A percentile compares a stretch with the other conserved stretches of the same genome.
Evolutionary conservation across 2,888 invertebrate species (phyloP).

Genomic region (Drosophila villosipedis): DNA sequence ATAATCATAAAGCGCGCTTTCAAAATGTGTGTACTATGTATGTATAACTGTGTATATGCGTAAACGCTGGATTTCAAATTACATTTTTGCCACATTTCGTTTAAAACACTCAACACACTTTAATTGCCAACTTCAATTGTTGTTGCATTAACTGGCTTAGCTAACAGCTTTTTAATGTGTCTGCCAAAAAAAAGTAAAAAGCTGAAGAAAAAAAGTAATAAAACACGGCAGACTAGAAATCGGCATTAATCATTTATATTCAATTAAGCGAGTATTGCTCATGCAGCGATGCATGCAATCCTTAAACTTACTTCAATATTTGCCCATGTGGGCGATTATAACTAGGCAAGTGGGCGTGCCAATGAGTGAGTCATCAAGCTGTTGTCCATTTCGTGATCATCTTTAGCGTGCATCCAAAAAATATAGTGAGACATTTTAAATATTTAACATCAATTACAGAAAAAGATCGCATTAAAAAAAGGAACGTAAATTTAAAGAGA

Average conservation of each 20-base stretch:
- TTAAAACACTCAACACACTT: conserved; percentile 61
- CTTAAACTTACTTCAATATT: conserved; percentile 28
- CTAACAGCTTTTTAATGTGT: conserved; percentile 53
- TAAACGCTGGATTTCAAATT: conserved; percentile 52
- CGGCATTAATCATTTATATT: conserved; percentile 59
- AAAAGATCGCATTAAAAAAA: neutral
- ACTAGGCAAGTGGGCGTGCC: conserved; percentile 2
- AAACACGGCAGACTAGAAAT: conserved; percentile 46
- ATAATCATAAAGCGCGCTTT: conserved; percentile 73
- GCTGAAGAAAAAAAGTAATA: conserved; percentile 10
- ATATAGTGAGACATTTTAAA: neutral
- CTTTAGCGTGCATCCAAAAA: conserved; percentile 3
- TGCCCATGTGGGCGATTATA: conserved; percentile 23
- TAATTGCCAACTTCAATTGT: conserved; percentile 71
- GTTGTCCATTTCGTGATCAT: conserved; percentile 2
- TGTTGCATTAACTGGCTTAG: conserved; percentile 61
- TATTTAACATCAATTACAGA: neutral
- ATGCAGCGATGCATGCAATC: conserved; percentile 53
- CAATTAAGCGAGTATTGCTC: conserved; percentile 60
- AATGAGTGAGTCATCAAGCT: neutral
- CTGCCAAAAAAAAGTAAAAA: conserved; percentile 34
- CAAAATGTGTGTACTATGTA: conserved; percentile 52
- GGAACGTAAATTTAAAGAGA: neutral
- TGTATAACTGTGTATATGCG: conserved; percentile 16
- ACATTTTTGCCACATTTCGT: conserved; percentile 76